A percentile compares a stretch with the other conserved stretches of the same genome.
Evolutionary conservation across 1,140 invertebrate species (phyloP).

Genomic region (Bombus consobrinus): DNA sequence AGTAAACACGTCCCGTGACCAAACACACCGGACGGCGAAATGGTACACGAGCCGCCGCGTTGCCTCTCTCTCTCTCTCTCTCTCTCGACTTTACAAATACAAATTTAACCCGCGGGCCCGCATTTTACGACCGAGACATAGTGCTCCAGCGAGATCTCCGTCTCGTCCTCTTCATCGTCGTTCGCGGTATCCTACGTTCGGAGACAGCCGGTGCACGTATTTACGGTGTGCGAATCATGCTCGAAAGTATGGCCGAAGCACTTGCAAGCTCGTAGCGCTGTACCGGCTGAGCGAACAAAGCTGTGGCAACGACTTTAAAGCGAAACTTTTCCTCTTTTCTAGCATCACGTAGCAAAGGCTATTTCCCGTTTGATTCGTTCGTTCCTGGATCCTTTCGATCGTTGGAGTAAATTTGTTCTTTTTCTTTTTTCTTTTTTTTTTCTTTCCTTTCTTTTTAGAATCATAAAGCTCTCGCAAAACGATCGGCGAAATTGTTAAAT

Average conservation of each 20-base stretch:
- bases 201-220: slow-evolving; percentile 41
- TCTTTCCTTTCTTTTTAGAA: too few relatives aligned
- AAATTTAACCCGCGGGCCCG: slow-evolving; percentile 70
- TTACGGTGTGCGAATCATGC: slow-evolving; percentile 60
- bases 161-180: slow-evolving; percentile 33
- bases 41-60: slow-evolving; percentile 33
- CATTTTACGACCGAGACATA: slow-evolving; percentile 70
- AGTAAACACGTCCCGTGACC: slow-evolving; percentile 11
- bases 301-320: too few relatives aligned
- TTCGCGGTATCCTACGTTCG: slow-evolving; percentile 7
- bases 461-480: too few relatives aligned
- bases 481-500: too few relatives aligned
- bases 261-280: neutral
- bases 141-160: slow-evolving; percentile 60
- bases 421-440: too few relatives aligned
- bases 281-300: neutral
- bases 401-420: too few relatives aligned
- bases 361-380: too few relatives aligned
- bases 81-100: slow-evolving; percentile 69
- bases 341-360: too few relatives aligned
- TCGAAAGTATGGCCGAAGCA: slow-evolving; percentile 3
- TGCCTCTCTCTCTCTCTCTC: slow-evolving; percentile 21
- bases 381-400: too few relatives aligned
- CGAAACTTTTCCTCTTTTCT: too few relatives aligned
- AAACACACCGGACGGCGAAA: slow-evolving; percentile 19